Evolutionary conservation across 2,888 invertebrate genomes (phyloP).

Genomic region (Augiades crinisus): DNA sequence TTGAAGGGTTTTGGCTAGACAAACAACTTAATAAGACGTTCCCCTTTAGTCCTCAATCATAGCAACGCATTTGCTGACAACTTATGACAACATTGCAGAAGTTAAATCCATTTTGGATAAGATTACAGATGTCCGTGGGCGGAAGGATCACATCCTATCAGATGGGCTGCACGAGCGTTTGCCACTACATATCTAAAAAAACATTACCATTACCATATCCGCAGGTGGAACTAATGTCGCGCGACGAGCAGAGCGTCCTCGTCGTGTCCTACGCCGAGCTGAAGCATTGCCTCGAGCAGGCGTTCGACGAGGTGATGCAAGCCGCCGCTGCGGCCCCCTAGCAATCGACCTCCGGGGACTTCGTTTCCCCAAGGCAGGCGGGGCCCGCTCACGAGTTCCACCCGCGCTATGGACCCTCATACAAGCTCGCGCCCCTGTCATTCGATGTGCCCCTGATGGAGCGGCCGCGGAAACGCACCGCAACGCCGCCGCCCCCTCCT

Average conservation of each 20-base stretch:
- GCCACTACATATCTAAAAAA: too few species aligned
- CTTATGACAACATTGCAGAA: too few species aligned
- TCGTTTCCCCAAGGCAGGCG: not conserved
- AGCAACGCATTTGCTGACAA: too few species aligned
- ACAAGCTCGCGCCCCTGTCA: not conserved
- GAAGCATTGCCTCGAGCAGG: slow-evolving; percentile 96
- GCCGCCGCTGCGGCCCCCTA: slow-evolving; percentile 45
- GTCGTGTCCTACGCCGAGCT: slow-evolving; percentile 97
- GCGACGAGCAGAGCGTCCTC: slow-evolving; percentile 97
- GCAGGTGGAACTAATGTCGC: slow-evolving; percentile 96
- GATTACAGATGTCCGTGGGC: too few species aligned
- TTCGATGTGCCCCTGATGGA: not conserved
- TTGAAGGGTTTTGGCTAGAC: too few species aligned
- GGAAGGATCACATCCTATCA: too few species aligned
- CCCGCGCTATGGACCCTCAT: not conserved
- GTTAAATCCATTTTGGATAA: too few species aligned
- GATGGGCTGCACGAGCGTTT: too few species aligned
- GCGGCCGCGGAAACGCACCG: not conserved
- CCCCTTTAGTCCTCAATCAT: too few species aligned
- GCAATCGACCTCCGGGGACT: slow-evolving; percentile 15
- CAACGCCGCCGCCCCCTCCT: not conserved
- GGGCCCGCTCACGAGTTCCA: not conserved
- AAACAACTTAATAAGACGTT: too few species aligned
- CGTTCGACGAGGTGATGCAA: slow-evolving; percentile 90
- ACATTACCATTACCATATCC: too few species aligned